phyloP scores from a whole-genome alignment of 2,113 vertebrate genomes.

The Seriola dumerili region DNA sequence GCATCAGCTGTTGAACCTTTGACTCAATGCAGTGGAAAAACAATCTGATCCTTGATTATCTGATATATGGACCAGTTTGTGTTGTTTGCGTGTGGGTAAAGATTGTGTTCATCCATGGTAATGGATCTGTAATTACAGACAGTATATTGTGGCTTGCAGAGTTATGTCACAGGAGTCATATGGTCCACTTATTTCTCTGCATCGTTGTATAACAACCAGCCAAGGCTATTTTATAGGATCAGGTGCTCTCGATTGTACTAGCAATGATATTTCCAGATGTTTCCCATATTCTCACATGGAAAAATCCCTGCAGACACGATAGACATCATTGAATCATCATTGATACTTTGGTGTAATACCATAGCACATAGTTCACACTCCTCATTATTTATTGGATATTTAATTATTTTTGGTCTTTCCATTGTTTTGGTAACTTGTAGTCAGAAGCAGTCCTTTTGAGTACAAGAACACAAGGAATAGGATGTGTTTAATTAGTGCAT shows the following conservation, averaged over 20 bases:
- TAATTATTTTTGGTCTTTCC: background rate
- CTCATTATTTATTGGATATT: background rate
- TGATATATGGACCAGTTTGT: background rate
- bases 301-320: slow-evolving; percentile 25
- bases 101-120: background rate
- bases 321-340: background rate
- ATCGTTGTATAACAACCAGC: slow-evolving; percentile 10
- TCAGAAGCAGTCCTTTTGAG: too few relatives aligned
- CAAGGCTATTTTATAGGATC: slow-evolving; percentile 14
- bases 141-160: background rate
- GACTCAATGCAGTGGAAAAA: background rate
- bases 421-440: background rate
- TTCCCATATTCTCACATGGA: slow-evolving; percentile 28
- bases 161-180: slow-evolving; percentile 19
- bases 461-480: too few relatives aligned
- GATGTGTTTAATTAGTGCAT: too few relatives aligned
- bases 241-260: slow-evolving; percentile 1
- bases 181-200: background rate
- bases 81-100: background rate
- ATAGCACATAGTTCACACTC: too few relatives aligned
- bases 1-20: background rate
- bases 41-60: background rate
- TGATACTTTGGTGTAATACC: background rate
- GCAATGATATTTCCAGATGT: slow-evolving; percentile 20
- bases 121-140: slow-evolving; percentile 13